phyloP scores from a whole-genome alignment of 2,113 vertebrate genomes.

The Megaleporinus macrocephalus region DNA sequence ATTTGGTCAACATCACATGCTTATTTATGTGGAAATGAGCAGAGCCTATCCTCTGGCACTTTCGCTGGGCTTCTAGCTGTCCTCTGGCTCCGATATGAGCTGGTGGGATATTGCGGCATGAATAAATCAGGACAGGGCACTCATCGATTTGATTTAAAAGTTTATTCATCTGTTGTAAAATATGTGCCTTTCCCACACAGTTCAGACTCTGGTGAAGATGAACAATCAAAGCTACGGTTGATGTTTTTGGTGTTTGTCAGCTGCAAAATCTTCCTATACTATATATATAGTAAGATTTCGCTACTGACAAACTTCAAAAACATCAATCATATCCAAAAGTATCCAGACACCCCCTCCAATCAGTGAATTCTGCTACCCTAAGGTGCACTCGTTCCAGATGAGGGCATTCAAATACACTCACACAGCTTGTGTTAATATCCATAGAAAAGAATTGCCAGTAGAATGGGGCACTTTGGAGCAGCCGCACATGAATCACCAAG shows the following conservation, averaged over 20 bases:
- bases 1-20: constrained; percentile 60
- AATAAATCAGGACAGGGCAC: constrained; percentile 32
- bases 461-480: not conserved
- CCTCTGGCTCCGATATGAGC: constrained; percentile 30
- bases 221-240: not conserved
- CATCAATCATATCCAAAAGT: too few species aligned
- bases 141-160: constrained; percentile 14
- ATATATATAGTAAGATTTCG: not conserved
- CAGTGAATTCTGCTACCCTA: too few species aligned
- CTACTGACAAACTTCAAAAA: too few species aligned
- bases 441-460: not conserved
- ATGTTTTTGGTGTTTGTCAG: not conserved
- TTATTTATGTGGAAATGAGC: constrained; percentile 58
- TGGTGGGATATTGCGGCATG: constrained; percentile 42
- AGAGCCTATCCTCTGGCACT: constrained; percentile 39
- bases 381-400: too few species aligned
- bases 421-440: not conserved
- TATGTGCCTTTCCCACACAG: constrained; percentile 7
- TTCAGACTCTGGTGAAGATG: not conserved
- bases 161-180: constrained; percentile 29
- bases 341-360: too few species aligned
- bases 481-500: not conserved
- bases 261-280: not conserved
- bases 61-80: constrained; percentile 31
- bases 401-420: too few species aligned